phyloP scores from a whole-genome alignment of 2,797 vertebrate species.

The Sebastes trivittatus region DNA sequence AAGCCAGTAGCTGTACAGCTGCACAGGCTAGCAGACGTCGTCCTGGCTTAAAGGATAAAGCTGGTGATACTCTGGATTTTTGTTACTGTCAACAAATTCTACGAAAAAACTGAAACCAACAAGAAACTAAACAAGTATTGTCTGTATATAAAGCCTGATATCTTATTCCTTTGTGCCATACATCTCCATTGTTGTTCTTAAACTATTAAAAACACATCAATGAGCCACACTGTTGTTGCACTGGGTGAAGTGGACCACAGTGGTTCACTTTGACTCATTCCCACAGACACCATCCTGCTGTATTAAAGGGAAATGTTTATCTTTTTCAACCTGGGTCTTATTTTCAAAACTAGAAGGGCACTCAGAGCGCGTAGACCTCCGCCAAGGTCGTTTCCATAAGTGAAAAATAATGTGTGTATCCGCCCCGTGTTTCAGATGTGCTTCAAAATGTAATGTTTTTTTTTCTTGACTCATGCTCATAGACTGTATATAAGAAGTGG shows the following conservation, averaged over 20 bases:
- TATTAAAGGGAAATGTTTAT: not conserved
- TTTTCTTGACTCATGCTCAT: not conserved
- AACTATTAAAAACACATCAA: not conserved
- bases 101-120: not conserved
- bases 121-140: not conserved
- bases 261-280: not conserved
- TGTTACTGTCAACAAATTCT: constrained; percentile 12
- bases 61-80: not conserved
- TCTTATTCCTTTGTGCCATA: not conserved
- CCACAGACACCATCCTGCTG: not conserved
- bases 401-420: not conserved
- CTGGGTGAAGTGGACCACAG: not conserved
- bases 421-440: not conserved
- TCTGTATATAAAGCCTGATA: not conserved
- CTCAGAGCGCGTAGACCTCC: not conserved
- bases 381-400: not conserved
- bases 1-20: constrained; percentile 32
- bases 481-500: not conserved
- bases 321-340: not conserved
- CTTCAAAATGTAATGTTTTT: not conserved
- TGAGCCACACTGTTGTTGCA: no score
- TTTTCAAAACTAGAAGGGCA: not conserved
- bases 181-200: not conserved
- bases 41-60: constrained; percentile 1
- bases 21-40: constrained; percentile 8